phyloP scores from a whole-genome alignment of 2,113 vertebrate species.

The Tetraodon nigroviridis region DNA sequence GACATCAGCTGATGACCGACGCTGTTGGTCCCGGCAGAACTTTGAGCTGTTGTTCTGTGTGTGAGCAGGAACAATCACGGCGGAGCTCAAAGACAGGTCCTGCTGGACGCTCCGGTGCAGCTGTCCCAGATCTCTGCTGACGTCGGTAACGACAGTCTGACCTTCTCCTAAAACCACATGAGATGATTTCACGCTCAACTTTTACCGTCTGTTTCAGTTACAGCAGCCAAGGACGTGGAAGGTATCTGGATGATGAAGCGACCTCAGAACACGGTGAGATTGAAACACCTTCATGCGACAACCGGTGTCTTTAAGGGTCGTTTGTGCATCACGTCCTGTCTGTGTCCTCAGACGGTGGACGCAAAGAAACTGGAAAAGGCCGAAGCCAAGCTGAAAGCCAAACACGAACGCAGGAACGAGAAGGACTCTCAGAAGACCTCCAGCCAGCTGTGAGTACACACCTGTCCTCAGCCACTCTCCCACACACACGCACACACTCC shows the following conservation, averaged over 20 bases:
- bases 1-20: too few relatives aligned
- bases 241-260: slow-evolving; percentile 80
- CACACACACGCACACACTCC: background rate
- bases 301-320: background rate
- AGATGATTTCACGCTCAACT: background rate
- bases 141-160: slow-evolving; percentile 67
- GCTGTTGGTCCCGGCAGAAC: too few relatives aligned
- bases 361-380: slow-evolving; percentile 96
- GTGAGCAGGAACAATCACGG: slow-evolving; percentile 58
- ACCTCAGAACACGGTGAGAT: slow-evolving; percentile 45
- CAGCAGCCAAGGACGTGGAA: slow-evolving; percentile 57
- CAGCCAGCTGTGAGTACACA: slow-evolving; percentile 65
- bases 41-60: background rate
- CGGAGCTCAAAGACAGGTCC: slow-evolving; percentile 72
- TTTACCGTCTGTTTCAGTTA: slow-evolving; percentile 24
- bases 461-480: background rate
- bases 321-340: slow-evolving; percentile 9
- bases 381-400: slow-evolving; percentile 90
- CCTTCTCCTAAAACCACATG: background rate
- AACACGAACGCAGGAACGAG: slow-evolving; percentile 88
- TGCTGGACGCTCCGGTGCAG: slow-evolving; percentile 91
- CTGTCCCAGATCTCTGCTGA: slow-evolving; percentile 87
- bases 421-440: slow-evolving; percentile 79
- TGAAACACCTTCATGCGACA: background rate
- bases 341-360: slow-evolving; percentile 80